Conservation (phyloP, 30 jellyfish, hydroid and myxozoan genomes). For the Chrysaora quinquecirrha region DNA sequence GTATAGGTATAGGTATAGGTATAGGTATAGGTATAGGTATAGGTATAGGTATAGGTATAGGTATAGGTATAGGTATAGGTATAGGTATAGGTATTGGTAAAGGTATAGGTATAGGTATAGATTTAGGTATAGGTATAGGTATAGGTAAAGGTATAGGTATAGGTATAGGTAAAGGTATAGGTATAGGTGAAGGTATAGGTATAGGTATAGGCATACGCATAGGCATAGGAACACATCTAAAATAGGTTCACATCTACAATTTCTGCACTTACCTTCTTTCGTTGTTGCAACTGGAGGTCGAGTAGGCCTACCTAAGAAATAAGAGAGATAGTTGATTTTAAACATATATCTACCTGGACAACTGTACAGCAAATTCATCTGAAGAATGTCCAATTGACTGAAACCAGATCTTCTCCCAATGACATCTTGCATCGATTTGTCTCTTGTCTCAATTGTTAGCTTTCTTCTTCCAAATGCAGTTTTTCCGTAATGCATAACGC, state of each 20-base stretch:
- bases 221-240: not conserved
- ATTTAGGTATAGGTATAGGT: not conserved
- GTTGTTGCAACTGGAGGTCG: not conserved
- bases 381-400: slow-evolving; percentile 55
- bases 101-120: not conserved
- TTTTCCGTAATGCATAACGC: slow-evolving; percentile 48
- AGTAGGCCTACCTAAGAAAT: not conserved
- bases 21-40: too few relatives aligned
- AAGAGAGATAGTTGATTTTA: not conserved
- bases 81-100: not conserved
- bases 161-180: not conserved
- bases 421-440: slow-evolving; percentile 6
- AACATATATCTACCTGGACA: slow-evolving; percentile 32
- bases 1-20: too few relatives aligned
- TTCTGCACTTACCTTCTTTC: not conserved
- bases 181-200: not conserved
- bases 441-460: slow-evolving; percentile 31
- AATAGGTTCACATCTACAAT: too few relatives aligned
- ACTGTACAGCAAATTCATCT: slow-evolving; percentile 45
- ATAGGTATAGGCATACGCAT: not conserved
- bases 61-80: not conserved
- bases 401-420: slow-evolving; percentile 58
- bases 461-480: too few relatives aligned
- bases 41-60: not conserved
- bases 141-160: not conserved